Percentiles rank a stretch among this genome's conserved stretches.
These are phyloP conservation scores for Tricholauxania praeusta DNA, from an alignment of 2,888 invertebrate genomes.

Conservation along the genomic window DNA sequence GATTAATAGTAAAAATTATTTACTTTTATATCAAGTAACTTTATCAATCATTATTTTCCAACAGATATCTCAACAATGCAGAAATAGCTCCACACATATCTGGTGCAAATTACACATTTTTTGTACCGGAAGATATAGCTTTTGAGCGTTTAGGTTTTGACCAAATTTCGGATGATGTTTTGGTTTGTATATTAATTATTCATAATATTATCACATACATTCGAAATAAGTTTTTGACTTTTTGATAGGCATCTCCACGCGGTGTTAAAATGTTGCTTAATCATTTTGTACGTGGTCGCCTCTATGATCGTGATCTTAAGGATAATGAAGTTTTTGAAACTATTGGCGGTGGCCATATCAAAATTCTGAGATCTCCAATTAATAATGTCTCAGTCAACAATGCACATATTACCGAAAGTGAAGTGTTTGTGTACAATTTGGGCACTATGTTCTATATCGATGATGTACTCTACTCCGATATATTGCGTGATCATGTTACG, in stretches of 20 bases:
- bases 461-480: slow-evolving; percentile 71
- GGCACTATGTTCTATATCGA: slow-evolving; percentile 76
- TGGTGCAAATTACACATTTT: slow-evolving; percentile 77
- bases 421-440: slow-evolving; percentile 75
- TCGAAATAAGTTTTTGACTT: not conserved
- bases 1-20: no score
- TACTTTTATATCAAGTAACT: not conserved
- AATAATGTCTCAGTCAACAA: slow-evolving; percentile 71
- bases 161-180: slow-evolving; percentile 71
- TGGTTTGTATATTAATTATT: slow-evolving; percentile 53
- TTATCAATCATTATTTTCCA: slow-evolving; percentile 21
- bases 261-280: slow-evolving; percentile 73
- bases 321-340: slow-evolving; percentile 71
- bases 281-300: slow-evolving; percentile 74
- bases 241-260: slow-evolving; percentile 70
- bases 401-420: slow-evolving; percentile 73
- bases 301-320: slow-evolving; percentile 73
- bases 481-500: slow-evolving; percentile 62
- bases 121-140: slow-evolving; percentile 77
- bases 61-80: slow-evolving; percentile 73
- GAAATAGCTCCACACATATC: slow-evolving; percentile 74
- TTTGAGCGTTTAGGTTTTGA: slow-evolving; percentile 74
- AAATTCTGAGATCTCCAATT: slow-evolving; percentile 68
- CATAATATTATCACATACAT: not conserved
- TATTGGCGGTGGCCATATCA: slow-evolving; percentile 72